Conservation (phyloP, 2,797 vertebrate species). For the Trichosurus vulpecula region DNA sequence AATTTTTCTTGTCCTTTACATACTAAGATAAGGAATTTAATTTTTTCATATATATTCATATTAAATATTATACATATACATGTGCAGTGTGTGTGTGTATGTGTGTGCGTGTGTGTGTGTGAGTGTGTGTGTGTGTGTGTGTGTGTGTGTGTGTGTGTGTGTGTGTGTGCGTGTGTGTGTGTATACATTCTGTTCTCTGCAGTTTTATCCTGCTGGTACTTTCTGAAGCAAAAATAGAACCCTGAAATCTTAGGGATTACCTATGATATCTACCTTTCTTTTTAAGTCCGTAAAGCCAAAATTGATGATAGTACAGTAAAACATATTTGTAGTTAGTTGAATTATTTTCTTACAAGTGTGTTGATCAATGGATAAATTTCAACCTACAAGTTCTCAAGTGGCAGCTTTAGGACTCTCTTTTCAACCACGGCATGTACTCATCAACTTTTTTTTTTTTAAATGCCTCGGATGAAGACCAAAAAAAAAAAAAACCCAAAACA, state of each 20-base stretch:
- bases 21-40: constrained; percentile 10
- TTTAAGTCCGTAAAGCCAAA: neutral
- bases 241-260: neutral
- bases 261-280: neutral
- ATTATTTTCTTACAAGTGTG: neutral
- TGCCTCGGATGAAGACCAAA: neutral
- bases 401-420: neutral
- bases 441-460: neutral
- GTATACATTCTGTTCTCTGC: neutral
- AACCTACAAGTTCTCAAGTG: neutral
- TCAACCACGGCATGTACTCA: neutral
- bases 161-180: neutral
- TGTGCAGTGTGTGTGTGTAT: too few species aligned
- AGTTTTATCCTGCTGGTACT: neutral
- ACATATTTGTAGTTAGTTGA: neutral
- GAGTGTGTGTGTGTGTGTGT: too few species aligned
- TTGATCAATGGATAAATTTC: neutral
- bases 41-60: neutral
- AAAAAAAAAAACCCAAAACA: neutral
- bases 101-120: too few species aligned
- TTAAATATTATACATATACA: neutral
- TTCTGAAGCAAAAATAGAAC: neutral
- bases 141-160: too few species aligned
- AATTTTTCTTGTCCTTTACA: neutral
- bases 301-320: neutral